Base-by-base conservation (phyloP, 2,797 vertebrate species). In the Acipenser ruthenus region DNA sequence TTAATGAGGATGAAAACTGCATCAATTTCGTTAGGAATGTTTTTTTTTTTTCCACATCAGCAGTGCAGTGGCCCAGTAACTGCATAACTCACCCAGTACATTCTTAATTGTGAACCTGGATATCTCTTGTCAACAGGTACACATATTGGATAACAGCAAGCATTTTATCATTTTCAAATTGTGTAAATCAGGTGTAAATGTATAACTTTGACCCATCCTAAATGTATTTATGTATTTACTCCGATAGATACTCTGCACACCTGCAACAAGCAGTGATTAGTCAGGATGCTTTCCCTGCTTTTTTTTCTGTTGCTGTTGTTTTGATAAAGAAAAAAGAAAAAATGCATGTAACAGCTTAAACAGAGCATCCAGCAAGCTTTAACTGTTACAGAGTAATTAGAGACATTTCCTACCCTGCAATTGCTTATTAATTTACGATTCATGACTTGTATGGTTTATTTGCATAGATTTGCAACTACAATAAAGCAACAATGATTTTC, bases 391-490 rank as follows among this genome's bases (percentile, higher is more conserved):
- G 75, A 76, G 82, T 63, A 82, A 84, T 85, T 85, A 84, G 80
- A 78, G 83, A 81, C 84, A 75, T 84, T 84, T 85, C 84, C 84
- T 88, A 80, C 76, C 78, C 77, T 83, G 74, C 63, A 74, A 77
- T 77, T 66, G 23, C 64, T 55, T 61, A 50, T 37, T 48, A 15
- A 63, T 59, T 55, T 50, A 52, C 1, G 18, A 37, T 56, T 81
- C 77, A 77, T 84, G 77, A 81, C 82, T 79, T 80, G 77, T 81
- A 79, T 66, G 72, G 71, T 83, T 83, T 84, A 85, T 86, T 86
- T 81, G 84, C 82, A 85, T 86, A 83, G 80, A 81, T 83, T 85
- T 83, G 77, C 80, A 83, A 80, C 79, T 75, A 74, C 72, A 81
- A 77, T 71, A 72, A 63, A 81, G 83, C 74, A n/a, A 70, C 72